A percentile compares a stretch with the other conserved stretches of the same genome.
These are phyloP conservation scores for Cataglyphis albicans DNA, from an alignment of 2,888 invertebrate genomes.

Conservation along the genomic window DNA sequence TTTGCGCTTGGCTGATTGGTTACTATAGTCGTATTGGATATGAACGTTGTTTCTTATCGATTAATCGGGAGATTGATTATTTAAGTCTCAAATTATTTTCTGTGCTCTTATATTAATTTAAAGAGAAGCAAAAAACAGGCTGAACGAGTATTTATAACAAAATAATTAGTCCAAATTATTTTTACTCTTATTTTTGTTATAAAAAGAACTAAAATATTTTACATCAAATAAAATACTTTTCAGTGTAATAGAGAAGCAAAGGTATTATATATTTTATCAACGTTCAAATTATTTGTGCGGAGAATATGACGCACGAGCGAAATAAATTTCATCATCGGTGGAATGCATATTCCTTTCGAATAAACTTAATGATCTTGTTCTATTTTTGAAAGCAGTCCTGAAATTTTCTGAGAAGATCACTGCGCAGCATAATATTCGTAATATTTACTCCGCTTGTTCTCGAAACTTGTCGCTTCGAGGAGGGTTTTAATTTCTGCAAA, in stretches of 20 bases:
- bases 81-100: not conserved
- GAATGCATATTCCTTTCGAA: not conserved
- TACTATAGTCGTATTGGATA: conserved; percentile 17
- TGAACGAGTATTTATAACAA: not conserved
- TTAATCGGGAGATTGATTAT: conserved; percentile 28
- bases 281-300: not conserved
- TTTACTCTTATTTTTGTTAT: not conserved
- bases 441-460: conserved; percentile 25
- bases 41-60: conserved; percentile 32
- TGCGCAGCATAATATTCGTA: not conserved
- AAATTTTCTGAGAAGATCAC: conserved; percentile 16
- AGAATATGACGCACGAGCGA: not conserved
- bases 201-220: not conserved
- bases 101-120: not conserved
- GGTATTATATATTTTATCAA: not conserved
- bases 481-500: conserved; percentile 44
- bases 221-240: not conserved
- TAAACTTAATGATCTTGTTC: not conserved
- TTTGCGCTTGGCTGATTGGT: conserved; percentile 49
- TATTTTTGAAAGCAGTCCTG: conserved; percentile 22
- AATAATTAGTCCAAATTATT: not conserved
- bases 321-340: not conserved
- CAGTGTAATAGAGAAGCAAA: not conserved
- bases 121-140: not conserved
- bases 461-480: conserved; percentile 30